phyloP scores from a whole-genome alignment of 2,113 vertebrate species.

The Pitta sordida region DNA sequence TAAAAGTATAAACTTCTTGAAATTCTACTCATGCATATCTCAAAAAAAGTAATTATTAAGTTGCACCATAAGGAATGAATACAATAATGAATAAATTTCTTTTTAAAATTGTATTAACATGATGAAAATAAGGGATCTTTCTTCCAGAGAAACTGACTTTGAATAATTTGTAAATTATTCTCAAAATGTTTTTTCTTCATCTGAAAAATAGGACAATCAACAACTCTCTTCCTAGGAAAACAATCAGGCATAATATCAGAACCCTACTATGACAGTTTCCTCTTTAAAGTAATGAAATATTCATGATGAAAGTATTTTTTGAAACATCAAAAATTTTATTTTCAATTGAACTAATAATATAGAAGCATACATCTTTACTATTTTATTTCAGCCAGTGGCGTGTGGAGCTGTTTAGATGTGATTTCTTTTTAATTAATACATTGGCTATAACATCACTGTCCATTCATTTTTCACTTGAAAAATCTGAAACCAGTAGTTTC shows the following conservation, averaged over 20 bases:
- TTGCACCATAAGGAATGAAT: neutral
- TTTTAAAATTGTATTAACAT: neutral
- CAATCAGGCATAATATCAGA: neutral
- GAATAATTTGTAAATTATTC: neutral
- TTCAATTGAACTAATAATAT: neutral
- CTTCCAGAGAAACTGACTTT: neutral
- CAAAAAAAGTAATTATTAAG: neutral
- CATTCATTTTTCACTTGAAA: neutral
- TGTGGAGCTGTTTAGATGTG: neutral
- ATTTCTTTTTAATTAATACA: neutral
- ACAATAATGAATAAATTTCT: neutral
- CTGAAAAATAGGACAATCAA: neutral
- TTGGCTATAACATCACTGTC: neutral
- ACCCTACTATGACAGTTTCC: neutral
- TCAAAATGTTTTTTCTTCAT: neutral
- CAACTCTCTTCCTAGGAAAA: neutral
- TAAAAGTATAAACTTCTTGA: neutral
- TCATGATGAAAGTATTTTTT: neutral
- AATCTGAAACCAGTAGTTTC: neutral
- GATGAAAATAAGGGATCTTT: neutral
- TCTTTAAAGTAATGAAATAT: neutral
- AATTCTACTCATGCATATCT: neutral
- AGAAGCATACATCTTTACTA: neutral
- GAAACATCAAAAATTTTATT: neutral
- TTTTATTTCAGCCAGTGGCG: neutral